phyloP scores from a whole-genome alignment of 1,140 invertebrate genomes.

The Eumaeus atala region DNA sequence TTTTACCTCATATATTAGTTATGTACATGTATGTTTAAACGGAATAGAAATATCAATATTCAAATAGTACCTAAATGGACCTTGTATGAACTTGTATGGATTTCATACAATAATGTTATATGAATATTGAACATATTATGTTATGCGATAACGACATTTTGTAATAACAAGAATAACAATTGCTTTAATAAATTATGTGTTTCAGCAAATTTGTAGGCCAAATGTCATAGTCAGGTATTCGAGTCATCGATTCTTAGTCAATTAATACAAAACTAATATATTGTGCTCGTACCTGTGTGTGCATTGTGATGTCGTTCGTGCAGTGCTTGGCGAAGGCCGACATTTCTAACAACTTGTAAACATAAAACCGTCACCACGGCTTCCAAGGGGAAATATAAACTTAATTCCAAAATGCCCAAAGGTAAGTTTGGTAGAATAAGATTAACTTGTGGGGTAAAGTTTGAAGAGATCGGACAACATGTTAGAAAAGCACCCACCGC shows the following conservation, averaged over 20 bases:
- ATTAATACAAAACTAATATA: conserved; percentile 30
- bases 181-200: conserved; percentile 14
- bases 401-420: conserved; percentile 47
- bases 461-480: no score
- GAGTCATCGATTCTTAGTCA: conserved; percentile 30
- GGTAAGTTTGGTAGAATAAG: conserved; percentile 39
- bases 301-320: conserved; percentile 44
- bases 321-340: conserved; percentile 7
- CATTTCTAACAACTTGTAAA: conserved; percentile 11
- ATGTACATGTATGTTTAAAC: no score
- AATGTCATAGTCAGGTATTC: conserved; percentile 32
- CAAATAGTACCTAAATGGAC: no score
- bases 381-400: conserved; percentile 34
- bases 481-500: no score
- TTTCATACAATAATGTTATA: no score
- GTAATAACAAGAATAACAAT: conserved; percentile 22
- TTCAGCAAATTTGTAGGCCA: conserved; percentile 44
- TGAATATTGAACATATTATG: no score
- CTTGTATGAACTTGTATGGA: no score
- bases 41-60: no score
- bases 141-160: conserved; percentile 34
- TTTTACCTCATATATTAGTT: no score
- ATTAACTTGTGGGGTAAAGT: no score
- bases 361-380: conserved; percentile 37
- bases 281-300: conserved; percentile 28